Conservation (phyloP, 2,113 vertebrate genomes). For the Climacteris rufus region DNA sequence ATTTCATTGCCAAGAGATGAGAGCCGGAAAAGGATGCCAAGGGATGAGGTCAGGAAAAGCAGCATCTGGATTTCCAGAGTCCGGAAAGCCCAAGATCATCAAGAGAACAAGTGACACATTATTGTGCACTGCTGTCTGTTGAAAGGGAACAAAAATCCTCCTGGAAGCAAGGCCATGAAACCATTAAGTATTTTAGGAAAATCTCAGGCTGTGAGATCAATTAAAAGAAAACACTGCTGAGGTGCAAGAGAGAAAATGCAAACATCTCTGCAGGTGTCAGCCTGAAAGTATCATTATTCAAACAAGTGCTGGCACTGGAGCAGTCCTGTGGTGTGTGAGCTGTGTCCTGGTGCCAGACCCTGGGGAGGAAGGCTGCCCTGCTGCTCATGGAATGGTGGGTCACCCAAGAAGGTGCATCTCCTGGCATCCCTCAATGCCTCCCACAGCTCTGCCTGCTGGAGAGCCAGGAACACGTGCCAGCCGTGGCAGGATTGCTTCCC, state of each 20-base stretch:
- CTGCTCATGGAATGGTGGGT: background rate
- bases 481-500: background rate
- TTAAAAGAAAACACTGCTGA: background rate
- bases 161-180: background rate
- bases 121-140: background rate
- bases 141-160: background rate
- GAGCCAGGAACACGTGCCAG: background rate
- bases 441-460: background rate
- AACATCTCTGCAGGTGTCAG: background rate
- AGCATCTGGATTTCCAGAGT: background rate
- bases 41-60: background rate
- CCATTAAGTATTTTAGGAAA: background rate
- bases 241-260: background rate
- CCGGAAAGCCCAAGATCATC: background rate
- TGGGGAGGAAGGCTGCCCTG: background rate
- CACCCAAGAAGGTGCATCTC: background rate
- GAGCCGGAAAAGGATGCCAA: background rate
- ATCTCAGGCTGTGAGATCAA: background rate
- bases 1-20: background rate
- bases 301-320: background rate
- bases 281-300: background rate
- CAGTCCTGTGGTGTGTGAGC: fast-evolving
- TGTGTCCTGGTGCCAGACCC: background rate
- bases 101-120: background rate
- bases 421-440: background rate